Base-by-base conservation (phyloP, 1,140 invertebrate species). In the Apocrypta bakeri region DNA sequence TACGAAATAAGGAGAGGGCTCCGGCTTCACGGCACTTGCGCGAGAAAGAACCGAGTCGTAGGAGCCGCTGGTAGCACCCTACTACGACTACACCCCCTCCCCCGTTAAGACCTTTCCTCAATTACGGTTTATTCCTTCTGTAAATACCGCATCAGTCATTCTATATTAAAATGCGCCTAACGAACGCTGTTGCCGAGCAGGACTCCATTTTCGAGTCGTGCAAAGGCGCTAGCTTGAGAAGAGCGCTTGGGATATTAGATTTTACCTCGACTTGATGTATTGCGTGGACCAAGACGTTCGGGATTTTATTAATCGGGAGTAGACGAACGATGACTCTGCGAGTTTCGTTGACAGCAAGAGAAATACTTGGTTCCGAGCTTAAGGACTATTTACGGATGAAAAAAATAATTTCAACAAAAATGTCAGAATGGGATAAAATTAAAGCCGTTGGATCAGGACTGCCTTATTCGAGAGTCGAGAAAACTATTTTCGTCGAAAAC, bases 131-230 rank as follows among this genome's bases (percentile, higher is more conserved):
- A 31, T 74, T 83, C n/a, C 76, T 83, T 74, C 48, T 72, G 76
- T 63, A 79, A 79, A 83, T 79, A 42, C 33, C 81, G 29, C 81
- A 83, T 83, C 81, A 79, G 75, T 83, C 81, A 83, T 83, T 83
- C 69, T 83, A 73, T 83, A 83, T 83, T 83, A 83, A 83, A 83
- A 83, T 83, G 24, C 37, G 25, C 42, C 31, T 64, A 73, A 73
- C 48, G 56, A 80, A 80, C 7, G 48, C 21, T 9, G 12, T 66
- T 8, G 25, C 24, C 40, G 69, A n/a, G 33, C 48, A 56, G 71
- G 29, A 27, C 68, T 82, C 48, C 27, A 63, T 82, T 77, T 81
- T 81, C 61, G 6, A 74, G 69, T 81, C n/a, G 68, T 7, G 14
- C 12, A 31, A 21, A n/a, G n/a, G n/a, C n/a, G n/a, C n/a, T n/a